These are phyloP conservation scores for Anticlea derivata DNA, from an alignment of 2,888 invertebrate genomes.

Conservation along the genomic window DNA sequence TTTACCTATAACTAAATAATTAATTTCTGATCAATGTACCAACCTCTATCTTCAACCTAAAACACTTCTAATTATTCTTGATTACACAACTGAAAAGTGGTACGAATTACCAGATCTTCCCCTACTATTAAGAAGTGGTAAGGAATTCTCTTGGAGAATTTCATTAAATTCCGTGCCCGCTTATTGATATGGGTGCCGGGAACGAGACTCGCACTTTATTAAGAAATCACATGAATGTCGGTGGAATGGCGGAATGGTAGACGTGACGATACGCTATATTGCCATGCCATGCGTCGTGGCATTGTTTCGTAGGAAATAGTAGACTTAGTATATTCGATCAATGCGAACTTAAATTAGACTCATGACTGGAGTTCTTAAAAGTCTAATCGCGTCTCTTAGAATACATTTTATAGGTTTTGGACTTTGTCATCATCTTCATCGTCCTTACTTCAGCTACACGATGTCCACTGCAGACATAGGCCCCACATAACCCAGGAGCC, in stretches of 20 bases:
- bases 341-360: slow-evolving; percentile 1
- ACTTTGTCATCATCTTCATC: no score
- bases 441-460: no score
- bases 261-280: slow-evolving; percentile 76
- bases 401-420: no score
- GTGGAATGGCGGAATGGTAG: slow-evolving; percentile 51
- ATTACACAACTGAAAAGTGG: neutral
- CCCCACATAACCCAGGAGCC: no score
- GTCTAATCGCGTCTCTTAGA: neutral
- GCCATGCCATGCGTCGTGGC: slow-evolving; percentile 45
- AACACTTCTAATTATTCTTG: neutral
- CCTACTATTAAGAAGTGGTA: slow-evolving; percentile 54
- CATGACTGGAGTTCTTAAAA: no score
- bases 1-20: no score
- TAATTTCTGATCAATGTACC: no score
- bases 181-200: slow-evolving; percentile 79
- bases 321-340: slow-evolving; percentile 7
- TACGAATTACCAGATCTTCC: slow-evolving; percentile 3
- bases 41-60: no score
- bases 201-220: slow-evolving; percentile 75
- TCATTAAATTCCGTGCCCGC: slow-evolving; percentile 68
- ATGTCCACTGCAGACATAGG: no score
- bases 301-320: slow-evolving; percentile 28
- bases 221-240: slow-evolving; percentile 79
- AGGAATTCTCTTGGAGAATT: slow-evolving; percentile 65